Evolutionary conservation across 2,797 vertebrate genomes (phyloP).

Genomic region (Peromyscus attwateri): DNA sequence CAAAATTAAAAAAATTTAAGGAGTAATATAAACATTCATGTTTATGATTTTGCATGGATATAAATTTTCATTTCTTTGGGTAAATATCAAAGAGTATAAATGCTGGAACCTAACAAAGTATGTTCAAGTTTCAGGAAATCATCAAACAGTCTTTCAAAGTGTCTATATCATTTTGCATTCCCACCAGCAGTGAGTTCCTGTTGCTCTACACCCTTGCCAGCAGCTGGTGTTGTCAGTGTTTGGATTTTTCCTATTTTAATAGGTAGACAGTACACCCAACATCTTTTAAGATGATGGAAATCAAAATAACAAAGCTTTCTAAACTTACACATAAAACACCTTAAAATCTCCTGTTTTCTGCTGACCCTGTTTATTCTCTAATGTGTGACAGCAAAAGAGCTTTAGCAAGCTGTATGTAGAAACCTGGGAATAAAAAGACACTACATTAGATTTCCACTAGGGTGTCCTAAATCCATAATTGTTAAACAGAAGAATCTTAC

Average conservation of each 20-base stretch:
- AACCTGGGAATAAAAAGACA: not conserved
- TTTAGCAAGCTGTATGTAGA: slow-evolving; percentile 3
- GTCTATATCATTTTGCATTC: not conserved
- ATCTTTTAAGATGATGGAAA: not conserved
- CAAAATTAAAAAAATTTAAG: not conserved
- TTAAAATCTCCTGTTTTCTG: slow-evolving; percentile 8
- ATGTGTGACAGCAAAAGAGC: not conserved
- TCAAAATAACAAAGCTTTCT: not conserved
- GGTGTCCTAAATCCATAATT: not conserved
- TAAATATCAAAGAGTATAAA: not conserved
- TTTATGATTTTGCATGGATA: not conserved
- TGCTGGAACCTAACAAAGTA: not conserved
- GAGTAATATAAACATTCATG: not conserved
- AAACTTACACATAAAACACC: not conserved
- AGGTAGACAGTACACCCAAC: not conserved
- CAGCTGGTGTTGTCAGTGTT: not conserved
- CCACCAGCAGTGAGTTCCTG: not conserved
- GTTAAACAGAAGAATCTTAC: not conserved
- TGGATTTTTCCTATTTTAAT: not conserved
- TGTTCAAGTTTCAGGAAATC: not conserved
- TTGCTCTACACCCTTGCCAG: not conserved
- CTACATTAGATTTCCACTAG: not conserved
- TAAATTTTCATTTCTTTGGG: not conserved
- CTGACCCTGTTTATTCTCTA: not conserved
- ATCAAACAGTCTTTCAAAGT: not conserved